Evolutionary conservation across 2,113 vertebrate species (phyloP), one percentile per base, ranked within the genome.

Genomic region (Pyrgilauda ruficollis): DNA sequence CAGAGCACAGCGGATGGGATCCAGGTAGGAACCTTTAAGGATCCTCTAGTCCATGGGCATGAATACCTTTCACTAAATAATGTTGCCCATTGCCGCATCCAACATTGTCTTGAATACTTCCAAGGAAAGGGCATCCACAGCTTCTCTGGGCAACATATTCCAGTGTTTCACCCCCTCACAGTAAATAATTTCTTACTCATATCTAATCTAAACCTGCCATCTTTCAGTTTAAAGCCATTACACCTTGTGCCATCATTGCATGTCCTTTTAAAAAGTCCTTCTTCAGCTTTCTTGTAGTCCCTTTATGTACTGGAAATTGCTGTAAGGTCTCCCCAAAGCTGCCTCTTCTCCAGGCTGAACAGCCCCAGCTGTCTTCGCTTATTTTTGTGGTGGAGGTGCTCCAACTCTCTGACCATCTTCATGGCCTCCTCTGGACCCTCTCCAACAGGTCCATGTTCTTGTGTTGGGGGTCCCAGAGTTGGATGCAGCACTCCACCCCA

Each of bases 1-100:
- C 0, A 0, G 15, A 17, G 26, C 3, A 41, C 14, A 47, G 2
- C 1, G 6, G 17, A 19, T 31, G 41, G 18, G n/a, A 31, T 14
- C 10, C 41, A 69, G 17, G 12, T 15, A 30, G 55, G 59, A 22
- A 4, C 23, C 37, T 52, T 39, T 59, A 59, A 74, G 28, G 27
- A 52, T 59, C 18, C 61, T 74, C 37, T 52, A 39, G 52, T 46
- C 19, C 68, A 30, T 6, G 7, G 10, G 6, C 10, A 59, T 46
- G 61, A 31, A n/a, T 27, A 67, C 9, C 4, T 82, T 39, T 27
- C 33, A 39, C 37, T 43, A 28, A 44, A 50, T 43, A 22, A 50
- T 27, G 13, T 39, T 52, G 8, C 15, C 59, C 44, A 66, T 27
- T 37, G 37, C 8, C 14, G 10, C 22, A 50, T 37, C 27, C 12